Evolutionary conservation across 2,888 invertebrate genomes (phyloP).

Genomic region (Microplitis manilae): DNA sequence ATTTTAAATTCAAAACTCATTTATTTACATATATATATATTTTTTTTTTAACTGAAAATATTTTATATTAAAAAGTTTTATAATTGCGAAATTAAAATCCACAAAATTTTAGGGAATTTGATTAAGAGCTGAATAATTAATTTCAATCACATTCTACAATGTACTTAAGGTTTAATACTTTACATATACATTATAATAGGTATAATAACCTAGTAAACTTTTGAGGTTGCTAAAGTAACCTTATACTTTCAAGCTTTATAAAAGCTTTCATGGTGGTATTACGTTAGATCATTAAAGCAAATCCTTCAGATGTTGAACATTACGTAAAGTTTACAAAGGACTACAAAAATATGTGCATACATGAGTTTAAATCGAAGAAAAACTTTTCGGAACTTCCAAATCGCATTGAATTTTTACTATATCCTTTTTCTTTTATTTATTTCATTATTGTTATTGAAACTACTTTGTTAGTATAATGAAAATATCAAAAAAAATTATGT

Average conservation of each 20-base stretch:
- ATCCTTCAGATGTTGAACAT: constrained; percentile 3
- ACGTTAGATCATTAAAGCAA: constrained; percentile 1
- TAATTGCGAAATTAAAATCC: too few species aligned
- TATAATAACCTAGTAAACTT: constrained; percentile 9
- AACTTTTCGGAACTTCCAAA: background rate
- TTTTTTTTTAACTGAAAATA: too few species aligned
- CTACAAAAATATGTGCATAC: background rate
- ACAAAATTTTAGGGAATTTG: too few species aligned
- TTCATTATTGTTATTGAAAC: background rate
- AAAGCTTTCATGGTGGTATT: constrained; percentile 1
- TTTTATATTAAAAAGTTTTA: too few species aligned
- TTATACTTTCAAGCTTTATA: background rate
- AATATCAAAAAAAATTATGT: too few species aligned
- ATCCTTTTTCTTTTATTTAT: background rate
- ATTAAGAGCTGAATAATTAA: background rate
- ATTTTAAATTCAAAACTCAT: background rate
- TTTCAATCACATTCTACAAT: background rate
- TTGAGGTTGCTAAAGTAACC: background rate
- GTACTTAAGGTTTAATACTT: background rate
- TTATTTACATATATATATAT: background rate
- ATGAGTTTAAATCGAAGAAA: background rate
- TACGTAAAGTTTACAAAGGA: constrained; percentile 16
- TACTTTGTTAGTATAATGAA: background rate
- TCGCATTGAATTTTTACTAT: background rate
- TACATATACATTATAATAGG: background rate